Conservation (phyloP, 1,140 invertebrate genomes). For the Ostrea denselamellosa region DNA sequence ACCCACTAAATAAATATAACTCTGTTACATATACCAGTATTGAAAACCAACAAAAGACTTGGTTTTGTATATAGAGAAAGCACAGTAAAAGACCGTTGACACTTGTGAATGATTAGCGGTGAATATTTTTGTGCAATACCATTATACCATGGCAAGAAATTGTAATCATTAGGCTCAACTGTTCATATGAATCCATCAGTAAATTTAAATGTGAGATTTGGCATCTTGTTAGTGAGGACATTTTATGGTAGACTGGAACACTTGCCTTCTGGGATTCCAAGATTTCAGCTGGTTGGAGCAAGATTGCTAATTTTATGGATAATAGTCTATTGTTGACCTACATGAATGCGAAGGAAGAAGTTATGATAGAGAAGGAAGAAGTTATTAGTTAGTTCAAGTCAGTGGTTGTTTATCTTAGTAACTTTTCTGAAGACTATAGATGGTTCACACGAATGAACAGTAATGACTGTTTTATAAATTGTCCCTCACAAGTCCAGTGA, state of each 20-base stretch:
- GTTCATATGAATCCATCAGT: not conserved
- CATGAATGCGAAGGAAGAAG: not conserved
- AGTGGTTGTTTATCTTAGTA: no score
- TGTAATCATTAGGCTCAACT: not conserved
- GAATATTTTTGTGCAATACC: not conserved
- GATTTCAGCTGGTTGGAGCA: not conserved
- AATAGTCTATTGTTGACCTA: not conserved
- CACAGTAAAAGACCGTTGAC: not conserved
- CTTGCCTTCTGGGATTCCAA: not conserved
- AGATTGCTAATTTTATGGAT: slow-evolving; percentile 13
- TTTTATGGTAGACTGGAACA: not conserved
- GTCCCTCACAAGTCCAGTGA: not conserved
- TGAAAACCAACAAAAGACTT: not conserved
- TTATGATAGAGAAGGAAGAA: not conserved
- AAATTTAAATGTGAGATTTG: not conserved
- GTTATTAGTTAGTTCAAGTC: not conserved
- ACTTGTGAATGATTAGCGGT: not conserved
- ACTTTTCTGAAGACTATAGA: not conserved
- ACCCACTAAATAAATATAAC: not conserved
- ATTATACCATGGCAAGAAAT: not conserved
- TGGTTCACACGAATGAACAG: not conserved
- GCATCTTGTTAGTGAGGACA: not conserved
- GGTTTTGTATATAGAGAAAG: not conserved
- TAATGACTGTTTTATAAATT: not conserved
- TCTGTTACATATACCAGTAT: not conserved